Percentiles rank a stretch among this genome's conserved stretches.
These are phyloP conservation scores for Alcedo quadribrachys DNA, from an alignment of 2,797 vertebrate genomes.

Conservation along the genomic window DNA sequence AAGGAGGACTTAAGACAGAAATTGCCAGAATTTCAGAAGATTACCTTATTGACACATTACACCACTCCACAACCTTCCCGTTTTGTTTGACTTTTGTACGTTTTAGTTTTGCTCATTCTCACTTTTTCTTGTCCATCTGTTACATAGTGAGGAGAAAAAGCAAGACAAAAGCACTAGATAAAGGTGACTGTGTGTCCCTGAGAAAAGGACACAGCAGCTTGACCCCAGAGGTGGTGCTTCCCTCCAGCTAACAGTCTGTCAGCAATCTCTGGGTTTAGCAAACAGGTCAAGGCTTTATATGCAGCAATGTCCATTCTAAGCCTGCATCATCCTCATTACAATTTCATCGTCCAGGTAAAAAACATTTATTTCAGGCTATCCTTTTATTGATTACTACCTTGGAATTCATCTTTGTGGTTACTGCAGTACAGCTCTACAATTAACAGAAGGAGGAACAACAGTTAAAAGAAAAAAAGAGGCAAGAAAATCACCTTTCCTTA, in stretches of 20 bases:
- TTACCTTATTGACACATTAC: not conserved
- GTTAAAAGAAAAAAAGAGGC: not conserved
- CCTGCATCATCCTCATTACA: not conserved
- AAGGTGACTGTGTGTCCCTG: rapidly evolving
- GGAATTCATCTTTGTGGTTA: not conserved
- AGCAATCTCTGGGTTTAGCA: not conserved
- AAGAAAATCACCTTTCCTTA: not conserved
- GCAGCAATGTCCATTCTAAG: not conserved
- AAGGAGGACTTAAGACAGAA: not conserved
- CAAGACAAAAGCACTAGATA: not conserved
- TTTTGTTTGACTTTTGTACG: not conserved
- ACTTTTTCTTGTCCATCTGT: not conserved
- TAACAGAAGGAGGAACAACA: not conserved
- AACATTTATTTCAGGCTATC: not conserved
- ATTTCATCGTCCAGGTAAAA: not conserved
- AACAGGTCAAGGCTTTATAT: not conserved
- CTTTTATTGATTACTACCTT: not conserved
- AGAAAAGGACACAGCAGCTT: not conserved
- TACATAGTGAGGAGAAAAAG: not conserved
- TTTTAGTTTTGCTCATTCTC: not conserved
- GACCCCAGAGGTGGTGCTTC: not conserved
- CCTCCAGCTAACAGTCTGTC: not conserved
- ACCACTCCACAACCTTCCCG: not conserved
- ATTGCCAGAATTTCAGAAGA: not conserved
- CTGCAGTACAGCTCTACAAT: not conserved